phyloP scores from a whole-genome alignment of 2,888 invertebrate species.

The Drosophila buzzatii region DNA sequence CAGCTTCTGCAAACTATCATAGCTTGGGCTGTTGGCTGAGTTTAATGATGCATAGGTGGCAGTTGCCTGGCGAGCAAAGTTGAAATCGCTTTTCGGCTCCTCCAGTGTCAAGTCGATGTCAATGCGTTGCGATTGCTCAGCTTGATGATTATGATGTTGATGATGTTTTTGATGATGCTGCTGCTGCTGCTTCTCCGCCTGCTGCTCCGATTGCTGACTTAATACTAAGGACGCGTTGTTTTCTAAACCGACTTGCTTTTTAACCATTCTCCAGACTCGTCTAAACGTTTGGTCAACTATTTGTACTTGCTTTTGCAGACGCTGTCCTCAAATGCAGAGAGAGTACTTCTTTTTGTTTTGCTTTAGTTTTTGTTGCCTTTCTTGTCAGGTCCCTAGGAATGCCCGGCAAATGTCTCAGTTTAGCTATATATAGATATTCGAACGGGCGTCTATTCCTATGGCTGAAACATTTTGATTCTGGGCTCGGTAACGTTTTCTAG shows the following conservation, averaged over 20 bases:
- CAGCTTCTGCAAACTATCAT: constrained; percentile 50
- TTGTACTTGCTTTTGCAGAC: constrained; percentile 31
- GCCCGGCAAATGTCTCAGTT: constrained; percentile 20
- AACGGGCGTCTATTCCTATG: constrained; percentile 52
- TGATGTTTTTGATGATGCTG: constrained; percentile 49
- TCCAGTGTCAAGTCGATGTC: constrained; percentile 66
- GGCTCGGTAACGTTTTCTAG: constrained; percentile 30
- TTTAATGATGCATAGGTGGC: constrained; percentile 48
- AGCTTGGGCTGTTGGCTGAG: constrained; percentile 34
- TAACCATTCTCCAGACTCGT: constrained; percentile 78
- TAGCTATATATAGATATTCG: constrained; percentile 6
- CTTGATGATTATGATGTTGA: constrained; percentile 47
- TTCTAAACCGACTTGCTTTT: constrained; percentile 70
- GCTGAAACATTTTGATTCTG: constrained; percentile 64
- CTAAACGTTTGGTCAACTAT: constrained; percentile 66
- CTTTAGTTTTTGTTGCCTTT: background rate
- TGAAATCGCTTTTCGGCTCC: constrained; percentile 29
- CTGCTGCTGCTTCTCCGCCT: constrained; percentile 49
- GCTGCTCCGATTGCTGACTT: constrained; percentile 65
- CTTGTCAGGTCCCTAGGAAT: constrained; percentile 12
- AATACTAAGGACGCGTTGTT: constrained; percentile 74
- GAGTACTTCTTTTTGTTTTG: background rate
- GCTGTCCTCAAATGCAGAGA: constrained; percentile 8
- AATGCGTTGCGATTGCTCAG: constrained; percentile 55
- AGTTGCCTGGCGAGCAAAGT: constrained; percentile 72